These are phyloP conservation scores for Thysanoteuthis rhombus DNA, from an alignment of 2,888 invertebrate species.

Conservation along the genomic window DNA sequence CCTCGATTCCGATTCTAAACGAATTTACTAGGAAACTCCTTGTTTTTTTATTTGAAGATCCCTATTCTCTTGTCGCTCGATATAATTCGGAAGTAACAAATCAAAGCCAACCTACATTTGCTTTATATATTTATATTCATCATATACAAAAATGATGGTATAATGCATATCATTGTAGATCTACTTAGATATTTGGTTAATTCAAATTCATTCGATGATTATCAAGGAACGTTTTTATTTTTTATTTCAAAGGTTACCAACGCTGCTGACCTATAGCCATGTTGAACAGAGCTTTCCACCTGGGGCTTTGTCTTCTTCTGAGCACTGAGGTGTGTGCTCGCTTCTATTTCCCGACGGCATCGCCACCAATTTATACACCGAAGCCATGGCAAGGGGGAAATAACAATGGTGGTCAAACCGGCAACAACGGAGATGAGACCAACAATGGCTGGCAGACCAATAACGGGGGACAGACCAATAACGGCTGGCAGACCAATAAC, in stretches of 20 bases:
- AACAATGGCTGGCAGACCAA: not conserved
- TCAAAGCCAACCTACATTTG: too few species aligned
- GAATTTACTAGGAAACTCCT: too few species aligned
- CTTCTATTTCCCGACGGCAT: not conserved
- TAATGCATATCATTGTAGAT: too few species aligned
- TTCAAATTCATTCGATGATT: too few species aligned
- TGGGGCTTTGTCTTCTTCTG: not conserved
- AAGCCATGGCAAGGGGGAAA: not conserved
- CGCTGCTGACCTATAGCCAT: not conserved
- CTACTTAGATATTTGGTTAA: too few species aligned
- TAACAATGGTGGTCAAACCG: not conserved
- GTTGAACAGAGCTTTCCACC: not conserved
- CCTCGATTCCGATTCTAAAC: too few species aligned
- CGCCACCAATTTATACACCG: not conserved
- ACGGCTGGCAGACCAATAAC: not conserved
- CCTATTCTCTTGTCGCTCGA: too few species aligned
- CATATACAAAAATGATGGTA: too few species aligned
- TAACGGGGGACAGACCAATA: not conserved
- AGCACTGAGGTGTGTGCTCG: not conserved
- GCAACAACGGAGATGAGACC: not conserved
- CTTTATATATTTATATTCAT: too few species aligned
- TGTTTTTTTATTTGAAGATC: too few species aligned
- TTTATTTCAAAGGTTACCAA: not conserved
- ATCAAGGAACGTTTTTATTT: not conserved
- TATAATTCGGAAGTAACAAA: too few species aligned